A percentile compares a stretch with the other conserved stretches of the same genome.
phyloP scores from a whole-genome alignment of 2,797 vertebrate genomes.

The Poeciliopsis turneri region DNA sequence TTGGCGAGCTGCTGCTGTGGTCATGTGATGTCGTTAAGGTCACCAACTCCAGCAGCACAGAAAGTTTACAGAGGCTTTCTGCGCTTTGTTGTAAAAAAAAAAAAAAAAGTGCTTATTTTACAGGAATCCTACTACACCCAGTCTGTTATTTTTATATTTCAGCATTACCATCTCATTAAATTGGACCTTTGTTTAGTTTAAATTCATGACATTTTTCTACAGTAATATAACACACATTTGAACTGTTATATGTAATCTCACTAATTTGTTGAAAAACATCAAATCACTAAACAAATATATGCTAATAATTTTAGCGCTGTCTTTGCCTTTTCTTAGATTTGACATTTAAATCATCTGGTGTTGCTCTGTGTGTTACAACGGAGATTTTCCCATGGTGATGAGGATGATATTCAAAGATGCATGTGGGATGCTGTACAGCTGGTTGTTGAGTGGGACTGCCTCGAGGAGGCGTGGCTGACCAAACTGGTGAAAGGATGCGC shows the following conservation, averaged over 20 bases:
- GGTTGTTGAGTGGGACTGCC: neutral
- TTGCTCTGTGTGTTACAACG: neutral
- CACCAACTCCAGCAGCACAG: neutral
- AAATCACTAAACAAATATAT: neutral
- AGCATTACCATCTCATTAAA: neutral
- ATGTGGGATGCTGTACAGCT: neutral
- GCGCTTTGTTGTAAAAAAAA: neutral
- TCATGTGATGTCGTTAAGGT: slow-evolving; percentile 34
- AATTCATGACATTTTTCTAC: neutral
- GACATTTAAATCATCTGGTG: neutral
- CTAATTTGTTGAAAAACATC: neutral
- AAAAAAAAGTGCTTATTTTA: neutral
- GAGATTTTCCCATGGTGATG: neutral
- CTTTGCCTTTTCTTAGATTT: neutral
- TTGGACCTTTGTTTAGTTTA: neutral
- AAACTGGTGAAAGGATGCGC: neutral
- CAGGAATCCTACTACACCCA: neutral
- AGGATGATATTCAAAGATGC: neutral
- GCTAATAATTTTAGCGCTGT: neutral
- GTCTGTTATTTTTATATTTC: neutral
- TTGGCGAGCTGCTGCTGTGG: slow-evolving; percentile 25
- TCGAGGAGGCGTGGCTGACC: neutral
- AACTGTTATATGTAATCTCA: neutral
- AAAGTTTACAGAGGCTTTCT: slow-evolving; percentile 3
- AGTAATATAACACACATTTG: neutral